Conservation (phyloP, 2,113 vertebrate genomes). For the Colius striatus region DNA sequence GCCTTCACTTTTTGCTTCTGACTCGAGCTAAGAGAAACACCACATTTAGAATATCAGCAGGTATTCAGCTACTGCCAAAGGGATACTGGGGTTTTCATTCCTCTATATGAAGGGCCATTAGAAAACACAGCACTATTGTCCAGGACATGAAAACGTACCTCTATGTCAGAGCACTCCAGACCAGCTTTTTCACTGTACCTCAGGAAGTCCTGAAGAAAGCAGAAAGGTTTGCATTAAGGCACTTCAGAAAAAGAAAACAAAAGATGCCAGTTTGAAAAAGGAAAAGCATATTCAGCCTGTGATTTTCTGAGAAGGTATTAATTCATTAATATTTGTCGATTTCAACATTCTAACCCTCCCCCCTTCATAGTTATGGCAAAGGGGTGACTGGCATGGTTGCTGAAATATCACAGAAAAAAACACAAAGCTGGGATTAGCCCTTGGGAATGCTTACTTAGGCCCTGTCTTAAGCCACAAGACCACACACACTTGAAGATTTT, state of each 20-base stretch:
- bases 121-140: neutral
- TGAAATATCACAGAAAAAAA: neutral
- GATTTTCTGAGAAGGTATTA: neutral
- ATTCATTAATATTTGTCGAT: no score
- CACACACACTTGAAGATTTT: conserved; percentile 12
- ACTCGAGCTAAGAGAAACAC: neutral
- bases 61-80: neutral
- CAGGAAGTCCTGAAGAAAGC: conserved; percentile 88
- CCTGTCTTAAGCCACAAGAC: conserved; percentile 37
- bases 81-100: neutral
- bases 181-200: conserved; percentile 94
- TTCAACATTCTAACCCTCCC: neutral
- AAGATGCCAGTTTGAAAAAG: conserved; percentile 1
- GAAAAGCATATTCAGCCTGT: neutral
- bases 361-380: neutral
- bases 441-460: neutral
- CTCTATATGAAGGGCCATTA: neutral
- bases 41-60: neutral
- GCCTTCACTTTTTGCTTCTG: neutral
- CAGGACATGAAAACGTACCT: conserved; percentile 78
- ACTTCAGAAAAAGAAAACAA: conserved; percentile 26
- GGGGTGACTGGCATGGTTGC: neutral
- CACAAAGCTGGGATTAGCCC: neutral
- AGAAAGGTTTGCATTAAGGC: conserved; percentile 47
- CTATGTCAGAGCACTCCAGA: conserved; percentile 90